A percentile compares a stretch with the other conserved stretches of the same genome.
These are phyloP conservation scores for Hydractinia echinata DNA, from an alignment of 30 jellyfish, hydroid and myxozoan species.

Conservation along the genomic window DNA sequence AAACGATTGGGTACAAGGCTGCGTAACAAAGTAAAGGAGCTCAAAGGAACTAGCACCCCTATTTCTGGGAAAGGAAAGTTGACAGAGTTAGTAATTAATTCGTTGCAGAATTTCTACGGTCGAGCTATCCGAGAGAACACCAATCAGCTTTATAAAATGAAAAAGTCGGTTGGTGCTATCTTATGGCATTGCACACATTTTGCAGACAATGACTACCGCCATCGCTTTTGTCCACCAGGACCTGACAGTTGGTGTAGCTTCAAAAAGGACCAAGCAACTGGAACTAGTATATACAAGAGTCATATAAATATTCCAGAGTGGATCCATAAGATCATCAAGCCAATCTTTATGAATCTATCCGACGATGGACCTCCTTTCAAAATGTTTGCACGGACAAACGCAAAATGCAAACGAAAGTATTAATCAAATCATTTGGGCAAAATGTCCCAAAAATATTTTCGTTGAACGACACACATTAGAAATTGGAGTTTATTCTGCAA, in stretches of 20 bases:
- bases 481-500: conserved; percentile 24
- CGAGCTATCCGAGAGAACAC: background rate
- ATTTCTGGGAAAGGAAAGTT: conserved; percentile 32
- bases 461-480: background rate
- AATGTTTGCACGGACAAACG: no score
- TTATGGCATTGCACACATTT: background rate
- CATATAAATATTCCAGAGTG: background rate
- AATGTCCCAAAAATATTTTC: conserved; percentile 23
- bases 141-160: conserved; percentile 25
- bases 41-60: conserved; percentile 16
- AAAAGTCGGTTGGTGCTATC: conserved; percentile 26
- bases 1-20: conserved; percentile 31
- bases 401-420: conserved; percentile 16
- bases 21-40: background rate
- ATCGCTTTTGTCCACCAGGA: conserved; percentile 34
- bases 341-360: background rate
- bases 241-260: conserved; percentile 27
- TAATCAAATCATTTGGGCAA: conserved; percentile 9
- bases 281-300: conserved; percentile 14
- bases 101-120: conserved; percentile 33
- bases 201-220: conserved; percentile 17
- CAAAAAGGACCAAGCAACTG: conserved; percentile 24
- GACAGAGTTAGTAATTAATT: conserved; percentile 17
- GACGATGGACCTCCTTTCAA: no score
- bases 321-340: conserved; percentile 21